Percentiles rank a stretch among this genome's conserved stretches.
These are phyloP conservation scores for Coptodon bakossiorum DNA, from an alignment of 2,113 vertebrate species.

Conservation along the genomic window DNA sequence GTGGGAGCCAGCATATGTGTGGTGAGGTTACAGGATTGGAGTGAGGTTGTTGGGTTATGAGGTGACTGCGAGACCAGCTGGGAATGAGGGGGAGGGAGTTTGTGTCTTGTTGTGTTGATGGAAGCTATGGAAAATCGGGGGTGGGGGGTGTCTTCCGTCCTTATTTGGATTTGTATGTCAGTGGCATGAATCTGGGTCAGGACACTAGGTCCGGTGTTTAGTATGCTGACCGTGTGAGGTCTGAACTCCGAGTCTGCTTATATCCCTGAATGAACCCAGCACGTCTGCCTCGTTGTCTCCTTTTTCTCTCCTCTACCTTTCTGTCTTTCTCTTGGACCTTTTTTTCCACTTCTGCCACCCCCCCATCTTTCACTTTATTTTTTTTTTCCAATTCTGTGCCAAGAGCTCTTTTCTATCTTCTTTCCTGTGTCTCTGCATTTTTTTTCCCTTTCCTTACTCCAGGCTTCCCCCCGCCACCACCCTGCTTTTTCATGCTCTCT, in stretches of 20 bases:
- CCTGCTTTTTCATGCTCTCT: constrained; percentile 43
- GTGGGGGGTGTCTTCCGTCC: background rate
- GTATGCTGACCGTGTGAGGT: constrained; percentile 67
- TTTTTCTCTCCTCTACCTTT: constrained; percentile 21
- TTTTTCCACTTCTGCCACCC: constrained; percentile 5
- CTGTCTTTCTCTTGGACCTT: background rate
- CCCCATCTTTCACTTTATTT: background rate
- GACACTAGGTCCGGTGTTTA: constrained; percentile 60
- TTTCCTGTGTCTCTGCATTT: constrained; percentile 40
- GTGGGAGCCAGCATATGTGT: constrained; percentile 57
- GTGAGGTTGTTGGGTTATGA: constrained; percentile 41
- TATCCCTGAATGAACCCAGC: constrained; percentile 65
- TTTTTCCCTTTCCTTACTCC: constrained; percentile 25
- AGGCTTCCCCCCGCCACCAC: constrained; percentile 16
- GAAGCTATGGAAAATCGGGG: background rate
- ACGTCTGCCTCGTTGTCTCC: constrained; percentile 48
- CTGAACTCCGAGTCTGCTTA: constrained; percentile 56
- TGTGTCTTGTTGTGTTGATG: background rate
- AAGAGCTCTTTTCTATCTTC: constrained; percentile 40
- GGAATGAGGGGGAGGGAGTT: background rate
- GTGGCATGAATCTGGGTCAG: constrained; percentile 73
- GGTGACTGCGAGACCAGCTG: constrained; percentile 50
- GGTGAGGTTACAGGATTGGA: constrained; percentile 36
- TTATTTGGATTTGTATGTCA: constrained; percentile 65
- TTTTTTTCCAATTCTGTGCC: background rate